Evolutionary conservation across 1,140 invertebrate species (phyloP).

Genomic region (Pemphigus obesinymphae): DNA sequence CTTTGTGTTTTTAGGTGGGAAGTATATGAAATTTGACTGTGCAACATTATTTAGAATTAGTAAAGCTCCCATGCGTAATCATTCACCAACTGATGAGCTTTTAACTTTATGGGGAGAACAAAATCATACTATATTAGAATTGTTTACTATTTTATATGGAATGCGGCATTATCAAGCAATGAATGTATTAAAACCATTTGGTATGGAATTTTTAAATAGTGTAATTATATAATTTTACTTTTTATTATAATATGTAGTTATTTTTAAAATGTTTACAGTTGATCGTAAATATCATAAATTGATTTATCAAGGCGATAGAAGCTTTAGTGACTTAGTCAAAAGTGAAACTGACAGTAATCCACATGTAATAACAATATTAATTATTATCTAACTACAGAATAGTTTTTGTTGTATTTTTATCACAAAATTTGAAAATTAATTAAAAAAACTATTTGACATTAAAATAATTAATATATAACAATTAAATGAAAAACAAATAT

Average conservation of each 20-base stretch:
- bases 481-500: background rate
- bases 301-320: constrained; percentile 54
- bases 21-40: constrained; percentile 54
- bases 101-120: constrained; percentile 70
- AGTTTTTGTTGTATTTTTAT: background rate
- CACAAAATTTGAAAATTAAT: background rate
- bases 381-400: background rate
- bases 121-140: constrained; percentile 72
- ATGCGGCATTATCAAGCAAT: constrained; percentile 73
- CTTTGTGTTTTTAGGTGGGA: constrained; percentile 51
- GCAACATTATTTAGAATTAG: constrained; percentile 54
- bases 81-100: constrained; percentile 70
- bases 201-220: constrained; percentile 46
- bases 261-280: constrained; percentile 50
- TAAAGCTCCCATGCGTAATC: constrained; percentile 52
- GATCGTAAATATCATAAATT: constrained; percentile 58
- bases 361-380: background rate
- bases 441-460: too few species aligned
- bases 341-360: background rate
- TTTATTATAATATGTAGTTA: background rate
- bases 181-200: constrained; percentile 59
- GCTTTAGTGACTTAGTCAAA: constrained; percentile 45
- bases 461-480: too few species aligned
- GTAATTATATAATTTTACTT: background rate
- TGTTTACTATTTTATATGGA: constrained; percentile 65